These are phyloP conservation scores for Tinamus major DNA, from an alignment of 2,797 vertebrate genomes.

Conservation along the genomic window DNA sequence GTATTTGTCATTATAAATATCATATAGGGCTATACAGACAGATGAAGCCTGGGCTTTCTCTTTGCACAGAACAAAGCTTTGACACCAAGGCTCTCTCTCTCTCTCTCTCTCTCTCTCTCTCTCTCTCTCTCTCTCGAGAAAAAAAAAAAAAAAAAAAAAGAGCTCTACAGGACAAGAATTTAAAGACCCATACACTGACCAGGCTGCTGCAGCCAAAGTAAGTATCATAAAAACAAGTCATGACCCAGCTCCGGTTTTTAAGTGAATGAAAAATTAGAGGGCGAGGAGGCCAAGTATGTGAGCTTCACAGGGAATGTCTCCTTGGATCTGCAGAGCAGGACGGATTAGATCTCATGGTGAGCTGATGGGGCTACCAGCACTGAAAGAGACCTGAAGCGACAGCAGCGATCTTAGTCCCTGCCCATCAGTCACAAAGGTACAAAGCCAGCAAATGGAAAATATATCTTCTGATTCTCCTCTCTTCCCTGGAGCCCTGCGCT, in stretches of 20 bases:
- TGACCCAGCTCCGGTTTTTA: not conserved
- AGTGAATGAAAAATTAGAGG: constrained; percentile 51
- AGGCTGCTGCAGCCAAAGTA: not conserved
- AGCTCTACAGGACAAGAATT: not conserved
- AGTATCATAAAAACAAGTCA: constrained; percentile 33
- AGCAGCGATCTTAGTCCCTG: not conserved
- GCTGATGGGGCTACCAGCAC: not conserved
- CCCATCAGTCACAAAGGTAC: constrained; percentile 24
- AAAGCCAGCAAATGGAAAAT: constrained; percentile 32
- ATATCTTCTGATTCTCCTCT: constrained; percentile 26
- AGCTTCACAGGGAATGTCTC: constrained; percentile 34
- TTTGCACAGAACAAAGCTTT: not conserved
- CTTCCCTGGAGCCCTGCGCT: not conserved
- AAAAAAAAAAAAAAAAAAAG: not conserved
- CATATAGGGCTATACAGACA: not conserved
- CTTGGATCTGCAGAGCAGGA: not conserved
- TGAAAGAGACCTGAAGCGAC: not conserved
- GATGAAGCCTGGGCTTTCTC: not conserved
- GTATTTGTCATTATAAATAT: constrained; percentile 25
- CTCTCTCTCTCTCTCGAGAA: no score
- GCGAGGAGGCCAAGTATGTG: constrained; percentile 27
- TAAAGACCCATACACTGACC: constrained; percentile 3
- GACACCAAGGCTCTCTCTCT: not conserved
- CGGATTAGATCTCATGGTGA: not conserved
- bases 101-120: no score